Evolutionary conservation across 2,888 invertebrate species (phyloP).

Genomic region (Macrosoma leucophasiata): DNA sequence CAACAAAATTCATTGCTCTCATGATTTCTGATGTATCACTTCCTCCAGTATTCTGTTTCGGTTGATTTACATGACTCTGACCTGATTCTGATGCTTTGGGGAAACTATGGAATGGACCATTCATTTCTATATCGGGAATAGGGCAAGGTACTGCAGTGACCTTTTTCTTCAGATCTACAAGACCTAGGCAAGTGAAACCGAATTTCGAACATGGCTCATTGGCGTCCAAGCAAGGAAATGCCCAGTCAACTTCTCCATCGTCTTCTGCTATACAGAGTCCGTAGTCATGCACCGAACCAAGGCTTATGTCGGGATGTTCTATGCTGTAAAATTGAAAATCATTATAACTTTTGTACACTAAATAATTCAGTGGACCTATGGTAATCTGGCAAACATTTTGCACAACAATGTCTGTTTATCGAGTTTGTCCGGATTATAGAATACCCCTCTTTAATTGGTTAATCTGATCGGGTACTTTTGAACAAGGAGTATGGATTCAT

Average conservation of each 20-base stretch:
- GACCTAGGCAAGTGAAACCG: conserved; percentile 91
- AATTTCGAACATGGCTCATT: conserved; percentile 94
- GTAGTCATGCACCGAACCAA: conserved; percentile 82
- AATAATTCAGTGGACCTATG: too few relatives aligned
- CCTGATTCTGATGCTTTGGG: conserved; percentile 51
- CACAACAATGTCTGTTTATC: too few relatives aligned
- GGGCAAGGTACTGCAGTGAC: conserved; percentile 44
- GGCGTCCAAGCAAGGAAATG: conserved; percentile 93
- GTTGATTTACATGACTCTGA: conserved; percentile 52
- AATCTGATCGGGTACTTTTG: too few relatives aligned
- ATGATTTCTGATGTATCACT: conserved; percentile 67
- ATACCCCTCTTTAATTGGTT: too few relatives aligned
- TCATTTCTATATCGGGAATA: conserved; percentile 54
- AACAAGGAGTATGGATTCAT: too few relatives aligned
- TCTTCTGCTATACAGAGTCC: conserved; percentile 96
- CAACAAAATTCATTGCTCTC: conserved; percentile 59
- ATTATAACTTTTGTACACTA: conserved; percentile 7
- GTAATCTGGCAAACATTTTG: too few relatives aligned
- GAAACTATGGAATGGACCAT: conserved; percentile 49
- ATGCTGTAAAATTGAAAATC: conserved; percentile 58
- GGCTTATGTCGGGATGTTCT: conserved; percentile 77
- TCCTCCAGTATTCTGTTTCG: conserved; percentile 58
- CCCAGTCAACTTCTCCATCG: conserved; percentile 95
- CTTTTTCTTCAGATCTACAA: conserved; percentile 83
- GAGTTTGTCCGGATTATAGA: too few relatives aligned